These are phyloP conservation scores for Hermaeophaga mercurialis DNA, from an alignment of 2,888 invertebrate species.

Conservation along the genomic window DNA sequence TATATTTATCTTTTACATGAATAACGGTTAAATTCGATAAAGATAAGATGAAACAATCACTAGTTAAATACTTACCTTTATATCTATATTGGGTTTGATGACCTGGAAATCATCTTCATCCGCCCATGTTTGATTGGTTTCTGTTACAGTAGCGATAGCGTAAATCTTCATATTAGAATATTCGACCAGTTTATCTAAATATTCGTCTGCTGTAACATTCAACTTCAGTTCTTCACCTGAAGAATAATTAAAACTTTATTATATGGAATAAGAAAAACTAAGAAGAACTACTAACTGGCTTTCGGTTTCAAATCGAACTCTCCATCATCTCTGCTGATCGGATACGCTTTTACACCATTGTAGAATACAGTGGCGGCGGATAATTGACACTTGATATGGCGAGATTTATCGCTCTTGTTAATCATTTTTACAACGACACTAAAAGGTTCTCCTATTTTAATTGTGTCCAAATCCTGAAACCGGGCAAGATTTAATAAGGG, in stretches of 20 bases:
- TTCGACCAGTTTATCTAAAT: conserved; percentile 78
- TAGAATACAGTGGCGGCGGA: conserved; percentile 75
- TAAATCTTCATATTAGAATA: conserved; percentile 80
- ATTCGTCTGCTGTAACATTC: conserved; percentile 69
- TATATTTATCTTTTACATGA: too few relatives aligned
- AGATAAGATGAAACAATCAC: too few relatives aligned
- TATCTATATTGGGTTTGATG: conserved; percentile 70
- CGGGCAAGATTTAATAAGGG: neutral
- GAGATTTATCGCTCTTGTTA: conserved; percentile 64
- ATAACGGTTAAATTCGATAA: too few relatives aligned
- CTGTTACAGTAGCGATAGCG: conserved; percentile 76
- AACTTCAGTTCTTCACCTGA: conserved; percentile 64
- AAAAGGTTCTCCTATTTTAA: conserved; percentile 73
- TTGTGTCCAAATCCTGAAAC: conserved; percentile 71
- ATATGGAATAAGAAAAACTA: neutral
- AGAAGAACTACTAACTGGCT: conserved; percentile 61
- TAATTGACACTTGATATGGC: conserved; percentile 68
- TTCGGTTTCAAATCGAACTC: conserved; percentile 67
- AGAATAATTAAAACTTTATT: too few relatives aligned
- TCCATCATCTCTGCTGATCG: conserved; percentile 73
- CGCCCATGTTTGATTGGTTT: conserved; percentile 82
- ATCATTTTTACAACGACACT: conserved; percentile 68
- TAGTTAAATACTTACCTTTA: too few relatives aligned
- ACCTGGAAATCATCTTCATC: conserved; percentile 84
- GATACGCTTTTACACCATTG: conserved; percentile 73